phyloP scores from a whole-genome alignment of 2,888 invertebrate species.

The Cyaniris semiargus region DNA sequence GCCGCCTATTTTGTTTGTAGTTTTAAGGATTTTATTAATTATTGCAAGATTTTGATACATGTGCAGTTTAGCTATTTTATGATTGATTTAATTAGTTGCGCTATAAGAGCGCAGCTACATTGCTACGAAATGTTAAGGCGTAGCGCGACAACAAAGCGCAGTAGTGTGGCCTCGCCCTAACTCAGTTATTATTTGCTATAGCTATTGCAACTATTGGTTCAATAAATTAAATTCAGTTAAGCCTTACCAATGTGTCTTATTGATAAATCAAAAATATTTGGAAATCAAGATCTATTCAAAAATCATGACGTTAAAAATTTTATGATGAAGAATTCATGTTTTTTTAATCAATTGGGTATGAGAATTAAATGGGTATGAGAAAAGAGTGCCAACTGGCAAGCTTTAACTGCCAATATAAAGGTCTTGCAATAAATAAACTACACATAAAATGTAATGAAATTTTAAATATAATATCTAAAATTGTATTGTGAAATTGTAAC shows the following conservation, averaged over 20 bases:
- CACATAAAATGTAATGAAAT: constrained; percentile 14
- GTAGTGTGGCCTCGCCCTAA: background rate
- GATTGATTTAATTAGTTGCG: background rate
- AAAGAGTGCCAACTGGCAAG: constrained; percentile 3
- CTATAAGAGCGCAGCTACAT: background rate
- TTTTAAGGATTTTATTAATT: constrained; percentile 23
- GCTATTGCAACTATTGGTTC: background rate
- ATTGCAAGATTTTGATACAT: constrained; percentile 26
- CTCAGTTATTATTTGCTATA: too few relatives aligned
- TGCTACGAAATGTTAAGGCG: background rate
- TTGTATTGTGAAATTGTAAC: background rate
- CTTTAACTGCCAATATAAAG: background rate
- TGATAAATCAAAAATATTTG: background rate
- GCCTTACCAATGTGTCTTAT: background rate
- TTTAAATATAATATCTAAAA: constrained; percentile 7
- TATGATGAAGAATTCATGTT: background rate
- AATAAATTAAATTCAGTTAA: background rate
- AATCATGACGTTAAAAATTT: background rate
- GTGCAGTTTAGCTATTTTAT: background rate
- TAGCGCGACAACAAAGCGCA: background rate
- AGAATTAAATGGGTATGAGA: too few relatives aligned
- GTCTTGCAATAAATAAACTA: constrained; percentile 18
- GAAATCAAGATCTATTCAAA: background rate
- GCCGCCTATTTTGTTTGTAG: constrained; percentile 41
- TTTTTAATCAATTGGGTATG: background rate